Conservation (phyloP, 2,113 vertebrate genomes). For the Pterocles gutturalis region DNA sequence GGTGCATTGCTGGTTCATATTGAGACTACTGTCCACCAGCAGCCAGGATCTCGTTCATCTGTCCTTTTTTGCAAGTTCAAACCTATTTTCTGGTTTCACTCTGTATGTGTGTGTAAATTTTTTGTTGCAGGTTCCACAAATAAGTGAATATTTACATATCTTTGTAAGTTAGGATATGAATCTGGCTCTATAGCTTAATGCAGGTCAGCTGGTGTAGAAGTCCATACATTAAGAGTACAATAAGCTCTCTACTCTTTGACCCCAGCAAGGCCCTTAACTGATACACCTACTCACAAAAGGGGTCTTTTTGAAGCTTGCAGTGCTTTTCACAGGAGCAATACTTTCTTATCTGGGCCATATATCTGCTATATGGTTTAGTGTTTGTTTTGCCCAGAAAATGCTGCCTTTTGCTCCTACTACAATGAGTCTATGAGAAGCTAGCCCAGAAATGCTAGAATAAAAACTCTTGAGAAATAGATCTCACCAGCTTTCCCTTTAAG, state of each 20-base stretch:
- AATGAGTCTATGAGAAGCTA: neutral
- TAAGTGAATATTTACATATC: neutral
- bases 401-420: neutral
- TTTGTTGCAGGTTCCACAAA: neutral
- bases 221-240: neutral
- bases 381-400: neutral
- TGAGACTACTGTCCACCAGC: neutral
- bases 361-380: neutral
- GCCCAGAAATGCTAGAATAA: neutral
- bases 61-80: neutral
- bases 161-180: neutral
- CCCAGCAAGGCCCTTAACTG: neutral
- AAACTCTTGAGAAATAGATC: neutral
- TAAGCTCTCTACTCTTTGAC: neutral
- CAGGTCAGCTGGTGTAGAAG: neutral
- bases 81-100: neutral
- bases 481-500: neutral
- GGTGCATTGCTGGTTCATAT: neutral
- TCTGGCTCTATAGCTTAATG: neutral
- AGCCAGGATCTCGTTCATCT: neutral
- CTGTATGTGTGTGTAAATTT: fast-evolving
- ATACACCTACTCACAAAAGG: neutral
- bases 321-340: neutral
- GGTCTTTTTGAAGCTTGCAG: neutral
- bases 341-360: neutral